Conservation (phyloP, 2,888 invertebrate genomes). For the Phortica magna region DNA sequence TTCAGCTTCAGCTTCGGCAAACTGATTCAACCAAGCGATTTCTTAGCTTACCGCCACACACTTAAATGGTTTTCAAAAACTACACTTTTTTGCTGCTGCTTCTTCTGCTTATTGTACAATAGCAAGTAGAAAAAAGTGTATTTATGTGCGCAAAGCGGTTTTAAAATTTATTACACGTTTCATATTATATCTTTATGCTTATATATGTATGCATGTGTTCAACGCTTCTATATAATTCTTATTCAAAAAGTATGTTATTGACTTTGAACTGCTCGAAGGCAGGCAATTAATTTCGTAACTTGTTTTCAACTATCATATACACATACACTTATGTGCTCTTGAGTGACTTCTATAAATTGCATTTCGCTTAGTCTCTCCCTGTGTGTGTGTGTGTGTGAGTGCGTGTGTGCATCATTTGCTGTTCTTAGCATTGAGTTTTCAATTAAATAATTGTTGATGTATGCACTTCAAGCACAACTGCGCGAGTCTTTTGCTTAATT, state of each 20-base stretch:
- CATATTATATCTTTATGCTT: neutral
- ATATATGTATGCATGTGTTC: too few relatives aligned
- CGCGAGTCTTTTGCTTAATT: neutral
- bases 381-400: neutral
- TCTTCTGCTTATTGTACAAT: too few relatives aligned
- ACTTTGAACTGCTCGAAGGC: slow-evolving; percentile 11
- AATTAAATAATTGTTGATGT: neutral
- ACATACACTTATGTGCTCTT: too few relatives aligned
- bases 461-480: neutral
- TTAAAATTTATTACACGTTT: slow-evolving; percentile 16
- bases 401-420: neutral
- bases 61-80: neutral
- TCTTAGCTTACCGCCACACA: neutral
- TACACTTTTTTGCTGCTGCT: slow-evolving; percentile 2
- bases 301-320: neutral
- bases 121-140: neutral
- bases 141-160: neutral
- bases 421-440: neutral
- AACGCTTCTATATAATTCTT: neutral
- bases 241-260: slow-evolving; percentile 7
- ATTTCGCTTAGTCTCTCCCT: neutral
- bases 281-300: slow-evolving; percentile 11
- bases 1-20: neutral
- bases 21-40: neutral
- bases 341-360: too few relatives aligned